Conservation (phyloP, 2,888 invertebrate genomes). For the Caenorhabditis panamensis region DNA sequence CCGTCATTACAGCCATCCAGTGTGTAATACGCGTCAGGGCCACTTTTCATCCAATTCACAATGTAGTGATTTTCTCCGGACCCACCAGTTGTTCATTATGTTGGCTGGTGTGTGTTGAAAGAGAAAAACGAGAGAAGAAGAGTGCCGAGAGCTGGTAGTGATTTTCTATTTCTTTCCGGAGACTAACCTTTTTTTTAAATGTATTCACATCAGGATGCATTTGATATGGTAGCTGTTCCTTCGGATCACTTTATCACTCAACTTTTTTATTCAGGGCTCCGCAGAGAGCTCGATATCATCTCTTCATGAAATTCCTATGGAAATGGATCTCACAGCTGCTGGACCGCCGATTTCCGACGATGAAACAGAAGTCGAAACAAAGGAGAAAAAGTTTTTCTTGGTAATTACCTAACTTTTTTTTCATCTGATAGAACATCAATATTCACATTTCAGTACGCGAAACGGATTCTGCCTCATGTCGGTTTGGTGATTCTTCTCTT, state of each 20-base stretch:
- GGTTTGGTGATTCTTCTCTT: conserved; percentile 80
- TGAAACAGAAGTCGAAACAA: conserved; percentile 69
- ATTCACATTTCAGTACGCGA: conserved; percentile 71
- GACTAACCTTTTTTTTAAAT: conserved; percentile 15
- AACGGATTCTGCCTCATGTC: conserved; percentile 80
- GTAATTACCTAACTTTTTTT: no score
- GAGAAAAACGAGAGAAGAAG: conserved; percentile 10
- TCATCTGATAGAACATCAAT: not conserved
- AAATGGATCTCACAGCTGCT: conserved; percentile 75
- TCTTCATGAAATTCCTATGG: conserved; percentile 76
- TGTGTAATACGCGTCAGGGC: conserved; percentile 43
- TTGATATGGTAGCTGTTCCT: conserved; percentile 52
- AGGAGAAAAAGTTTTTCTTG: conserved; percentile 67
- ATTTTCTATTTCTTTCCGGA: conserved; percentile 2
- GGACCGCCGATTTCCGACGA: conserved; percentile 76
- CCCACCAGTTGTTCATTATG: conserved; percentile 61
- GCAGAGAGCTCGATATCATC: conserved; percentile 69
- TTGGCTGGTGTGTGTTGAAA: conserved; percentile 26
- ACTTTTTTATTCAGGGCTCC: conserved; percentile 62
- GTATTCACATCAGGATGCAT: conserved; percentile 55
- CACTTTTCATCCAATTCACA: conserved; percentile 52
- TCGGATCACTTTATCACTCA: not conserved
- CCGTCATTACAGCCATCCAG: conserved; percentile 39
- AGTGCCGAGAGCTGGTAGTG: conserved; percentile 1
- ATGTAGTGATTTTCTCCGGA: conserved; percentile 56